phyloP scores from a whole-genome alignment of 92 coral and sea anemone species.

The Siderastrea siderea region DNA sequence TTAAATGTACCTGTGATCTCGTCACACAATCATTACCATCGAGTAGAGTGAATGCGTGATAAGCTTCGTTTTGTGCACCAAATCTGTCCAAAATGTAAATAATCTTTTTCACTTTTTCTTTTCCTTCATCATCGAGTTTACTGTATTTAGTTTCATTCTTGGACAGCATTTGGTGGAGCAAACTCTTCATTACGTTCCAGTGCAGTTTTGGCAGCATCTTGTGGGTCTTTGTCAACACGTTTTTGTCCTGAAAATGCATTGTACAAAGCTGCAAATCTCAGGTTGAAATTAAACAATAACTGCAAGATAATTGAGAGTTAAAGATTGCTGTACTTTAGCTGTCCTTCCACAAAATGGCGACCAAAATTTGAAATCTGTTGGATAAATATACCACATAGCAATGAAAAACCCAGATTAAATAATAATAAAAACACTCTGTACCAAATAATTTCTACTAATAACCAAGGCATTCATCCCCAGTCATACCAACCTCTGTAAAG shows the following conservation, averaged over 20 bases:
- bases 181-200: background rate
- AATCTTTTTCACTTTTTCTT: slow-evolving; percentile 14
- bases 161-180: background rate
- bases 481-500: no score
- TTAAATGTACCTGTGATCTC: background rate
- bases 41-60: slow-evolving; percentile 4
- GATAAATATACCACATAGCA: no score
- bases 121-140: background rate
- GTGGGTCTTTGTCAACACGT: background rate
- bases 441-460: no score
- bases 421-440: no score
- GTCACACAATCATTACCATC: slow-evolving; percentile 4
- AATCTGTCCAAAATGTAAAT: slow-evolving; percentile 13
- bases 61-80: background rate
- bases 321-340: background rate
- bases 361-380: no score
- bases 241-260: slow-evolving; percentile 6
- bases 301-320: background rate
- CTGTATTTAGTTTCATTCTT: background rate
- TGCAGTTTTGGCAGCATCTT: background rate
- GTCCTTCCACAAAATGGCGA: no score
- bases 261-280: no score
- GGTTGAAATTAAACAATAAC: background rate
- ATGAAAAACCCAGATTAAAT: no score
- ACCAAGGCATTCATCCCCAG: no score